Conservation (phyloP, 2,888 invertebrate species). For the Caenorhabditis zanzibari region DNA sequence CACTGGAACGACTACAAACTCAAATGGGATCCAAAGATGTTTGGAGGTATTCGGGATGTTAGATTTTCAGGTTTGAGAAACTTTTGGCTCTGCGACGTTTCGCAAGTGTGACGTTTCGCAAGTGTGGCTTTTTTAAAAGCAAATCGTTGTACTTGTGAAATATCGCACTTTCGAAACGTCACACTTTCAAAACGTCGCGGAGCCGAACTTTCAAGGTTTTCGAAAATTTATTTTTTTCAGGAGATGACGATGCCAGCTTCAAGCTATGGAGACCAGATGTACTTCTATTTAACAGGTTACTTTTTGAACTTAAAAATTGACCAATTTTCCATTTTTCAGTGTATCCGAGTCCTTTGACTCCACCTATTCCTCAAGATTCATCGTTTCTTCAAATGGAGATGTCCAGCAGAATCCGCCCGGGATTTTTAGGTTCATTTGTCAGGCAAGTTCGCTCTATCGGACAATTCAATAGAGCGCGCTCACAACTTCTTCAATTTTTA, state of each 20-base stretch:
- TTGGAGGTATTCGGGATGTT: constrained; percentile 71
- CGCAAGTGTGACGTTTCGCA: no score
- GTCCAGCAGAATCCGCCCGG: constrained; percentile 76
- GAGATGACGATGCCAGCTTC: constrained; percentile 70
- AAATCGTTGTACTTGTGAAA: no score
- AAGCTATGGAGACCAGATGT: constrained; percentile 75
- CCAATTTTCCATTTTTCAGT: constrained; percentile 56
- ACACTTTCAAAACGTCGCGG: no score
- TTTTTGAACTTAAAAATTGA: no score
- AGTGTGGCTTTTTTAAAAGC: neutral
- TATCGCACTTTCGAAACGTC: no score
- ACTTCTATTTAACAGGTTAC: constrained; percentile 74
- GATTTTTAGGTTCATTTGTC: constrained; percentile 74
- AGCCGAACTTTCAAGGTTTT: neutral
- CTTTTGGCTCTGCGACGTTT: no score
- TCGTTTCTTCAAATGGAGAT: constrained; percentile 70
- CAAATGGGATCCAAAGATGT: constrained; percentile 73
- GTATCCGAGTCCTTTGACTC: constrained; percentile 75
- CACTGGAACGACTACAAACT: constrained; percentile 77
- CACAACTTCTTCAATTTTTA: constrained; percentile 9
- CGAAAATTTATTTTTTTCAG: constrained; percentile 24
- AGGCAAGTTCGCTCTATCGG: constrained; percentile 1
- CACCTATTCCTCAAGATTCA: constrained; percentile 74
- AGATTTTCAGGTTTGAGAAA: constrained; percentile 60
- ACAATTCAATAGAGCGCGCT: neutral